Evolutionary conservation across 2,797 vertebrate species (phyloP), one percentile per base, ranked within the genome.

Genomic region (Alfaro cultratus): DNA sequence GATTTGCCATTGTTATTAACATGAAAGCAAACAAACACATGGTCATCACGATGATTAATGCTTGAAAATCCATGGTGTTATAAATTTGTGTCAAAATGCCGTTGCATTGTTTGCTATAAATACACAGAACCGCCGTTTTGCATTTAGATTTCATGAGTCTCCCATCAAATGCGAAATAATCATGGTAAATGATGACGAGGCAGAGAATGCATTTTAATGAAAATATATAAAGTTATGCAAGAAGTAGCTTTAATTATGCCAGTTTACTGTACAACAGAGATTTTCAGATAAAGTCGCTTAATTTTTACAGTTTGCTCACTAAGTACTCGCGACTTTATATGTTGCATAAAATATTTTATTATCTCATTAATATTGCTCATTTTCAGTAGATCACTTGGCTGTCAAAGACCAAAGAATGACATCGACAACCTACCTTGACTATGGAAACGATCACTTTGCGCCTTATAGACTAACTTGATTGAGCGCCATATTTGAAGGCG

Each of bases 321-420:
- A 55, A 41, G 5, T n/a, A n/a, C 11, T 34, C 5, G 6, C 13
- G 15, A 55, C 23, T 43, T 57, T 1, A n/a, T 18, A 41, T 57
- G 5, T 29, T 31, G 41, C 34, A 4, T 7, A 29, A 23, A 12
- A 43, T 71, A 23, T 43, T 53, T 26, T 34, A 4, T 1, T 7
- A 64, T 31, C 4, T 73, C 12, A 46, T 47, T 43, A 7, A 60
- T 76, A 23, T 45, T 10, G 29, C 41, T 18, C 21, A 80, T n/a
- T 18, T 82, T 60, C 85, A 49, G 31, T 18, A 49, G 80, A 79
- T 75, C 76, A 79, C 29, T 74, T 43, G 57, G 60, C 80, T 83
- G 92, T 93, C 90, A 93, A 93, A 92, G 81, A 93, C 79, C 90
- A 85, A 39, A 49, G 86, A 74, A 72, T 91, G 92, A 90, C 81